Percentiles rank a stretch among this genome's conserved stretches.
These are phyloP conservation scores for Xenopus borealis DNA, from an alignment of 2,113 vertebrate species.

Conservation along the genomic window DNA sequence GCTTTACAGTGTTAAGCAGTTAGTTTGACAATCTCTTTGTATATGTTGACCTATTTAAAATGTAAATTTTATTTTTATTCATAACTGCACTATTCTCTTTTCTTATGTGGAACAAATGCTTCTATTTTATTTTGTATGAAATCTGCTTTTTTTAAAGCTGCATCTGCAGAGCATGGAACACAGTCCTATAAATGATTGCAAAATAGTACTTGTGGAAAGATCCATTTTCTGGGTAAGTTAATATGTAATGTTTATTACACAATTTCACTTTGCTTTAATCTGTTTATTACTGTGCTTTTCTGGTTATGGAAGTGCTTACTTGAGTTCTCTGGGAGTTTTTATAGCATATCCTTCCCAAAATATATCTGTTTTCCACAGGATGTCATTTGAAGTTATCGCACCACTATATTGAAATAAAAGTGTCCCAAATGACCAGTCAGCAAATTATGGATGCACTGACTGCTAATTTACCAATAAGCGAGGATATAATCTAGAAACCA, in stretches of 20 bases:
- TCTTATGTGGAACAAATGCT: no score
- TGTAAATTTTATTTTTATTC: no score
- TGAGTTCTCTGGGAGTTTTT: conserved; percentile 7
- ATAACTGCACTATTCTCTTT: no score
- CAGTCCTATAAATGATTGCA: no score
- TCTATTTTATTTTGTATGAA: no score
- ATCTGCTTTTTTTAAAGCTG: no score
- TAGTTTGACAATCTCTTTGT: no score
- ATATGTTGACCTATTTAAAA: no score
- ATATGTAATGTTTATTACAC: conserved; percentile 14
- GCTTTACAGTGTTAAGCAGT: conserved; percentile 8
- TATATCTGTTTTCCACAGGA: conserved; percentile 29
- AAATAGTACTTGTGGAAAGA: no score
- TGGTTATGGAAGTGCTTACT: conserved; percentile 13
- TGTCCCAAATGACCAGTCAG: conserved; percentile 3
- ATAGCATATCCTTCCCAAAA: conserved; percentile 8
- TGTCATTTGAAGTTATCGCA: conserved; percentile 2
- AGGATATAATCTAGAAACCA: no score
- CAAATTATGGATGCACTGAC: conserved; percentile 11
- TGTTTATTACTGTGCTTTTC: conserved; percentile 17
- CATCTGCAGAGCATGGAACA: no score
- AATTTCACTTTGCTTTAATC: neutral
- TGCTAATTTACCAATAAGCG: no score
- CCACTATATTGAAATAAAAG: conserved; percentile 4
- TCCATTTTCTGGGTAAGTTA: neutral